Base-by-base conservation (phyloP, 2,888 invertebrate genomes). In the Salticus scenicus region DNA sequence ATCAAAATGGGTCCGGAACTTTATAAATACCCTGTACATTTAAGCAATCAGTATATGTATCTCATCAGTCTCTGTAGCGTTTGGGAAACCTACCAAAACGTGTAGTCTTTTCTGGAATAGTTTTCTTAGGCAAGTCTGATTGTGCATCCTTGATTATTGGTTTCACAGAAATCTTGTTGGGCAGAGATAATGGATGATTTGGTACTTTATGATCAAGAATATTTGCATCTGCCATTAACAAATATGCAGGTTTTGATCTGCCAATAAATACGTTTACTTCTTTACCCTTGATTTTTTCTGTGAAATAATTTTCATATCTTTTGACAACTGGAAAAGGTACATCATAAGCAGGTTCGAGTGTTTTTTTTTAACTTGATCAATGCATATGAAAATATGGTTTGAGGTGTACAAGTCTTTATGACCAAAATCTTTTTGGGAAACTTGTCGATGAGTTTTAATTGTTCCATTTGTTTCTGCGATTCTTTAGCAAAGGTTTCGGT, bases 381-480 rank as follows among this genome's bases (percentile, higher is more conserved):
- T 10, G 12, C 27, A 1, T 27, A 27, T 27, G 10, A 8, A 8
- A 17, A 28, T 7, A 66, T 8, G 66, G 10, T 4, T 7, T 7
- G 5, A 7, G 10, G 4, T 37, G 4, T 37, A 10, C 37, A 37
- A 37, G 37, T 37, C 27, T 1, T 20, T 31, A 69, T 69, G 67
- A 0, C 31, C 67, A 33, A 69, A 69, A 14, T 33, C 33, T 0
- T 20, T 0, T 33, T 12, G 10, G 0, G 31, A 4, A 24, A 14
- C 1, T 10, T 69, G 31, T 0, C 33, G n/a, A 10, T 7, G 14
- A 12, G 31, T 33, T 33, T 74, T 24, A 64, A 64, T n/a, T 17
- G 2, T 28, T 30, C 71, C 42, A 47, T 57, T 28, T 73, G 51
- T 57, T n/a, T 73, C 28, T 73, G 73, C 33, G 57, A 24, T 0